Conservation (phyloP, 2,888 invertebrate species). For the Drosophila stalkeri region DNA sequence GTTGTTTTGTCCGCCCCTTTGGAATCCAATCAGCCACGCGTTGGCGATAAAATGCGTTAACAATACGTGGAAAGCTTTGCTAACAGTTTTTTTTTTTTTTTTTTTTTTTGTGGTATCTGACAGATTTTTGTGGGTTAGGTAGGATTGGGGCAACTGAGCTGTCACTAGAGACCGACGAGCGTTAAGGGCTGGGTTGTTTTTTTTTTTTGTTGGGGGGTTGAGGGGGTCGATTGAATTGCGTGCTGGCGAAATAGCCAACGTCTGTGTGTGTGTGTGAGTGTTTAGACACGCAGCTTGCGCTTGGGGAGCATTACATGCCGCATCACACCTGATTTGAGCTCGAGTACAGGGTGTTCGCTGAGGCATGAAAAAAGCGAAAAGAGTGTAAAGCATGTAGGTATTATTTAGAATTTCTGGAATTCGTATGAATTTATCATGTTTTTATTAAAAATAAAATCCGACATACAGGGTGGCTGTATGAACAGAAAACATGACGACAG, state of each 20-base stretch:
- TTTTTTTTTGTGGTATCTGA: conserved; percentile 63
- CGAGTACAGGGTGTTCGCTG: conserved; percentile 35
- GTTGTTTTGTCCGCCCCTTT: conserved; percentile 43
- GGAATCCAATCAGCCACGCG: conserved; percentile 82
- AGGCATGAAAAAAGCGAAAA: not conserved
- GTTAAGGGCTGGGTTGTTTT: not conserved
- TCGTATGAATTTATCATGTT: not conserved
- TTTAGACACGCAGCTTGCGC: conserved; percentile 3
- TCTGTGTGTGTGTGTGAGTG: conserved; percentile 6
- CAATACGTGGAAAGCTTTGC: conserved; percentile 81
- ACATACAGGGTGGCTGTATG: not conserved
- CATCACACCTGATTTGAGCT: conserved; percentile 70
- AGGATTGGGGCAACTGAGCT: conserved; percentile 19
- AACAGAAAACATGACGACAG: not conserved
- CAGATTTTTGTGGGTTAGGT: conserved; percentile 77
- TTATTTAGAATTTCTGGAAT: not conserved
- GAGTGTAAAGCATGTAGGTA: not conserved
- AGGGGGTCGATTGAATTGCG: conserved; percentile 36
- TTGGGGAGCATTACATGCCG: conserved; percentile 57
- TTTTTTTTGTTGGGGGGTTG: not conserved
- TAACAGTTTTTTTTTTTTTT: conserved; percentile 61
- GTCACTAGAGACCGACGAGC: conserved; percentile 1
- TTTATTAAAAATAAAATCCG: not conserved
- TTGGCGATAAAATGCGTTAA: conserved; percentile 82
- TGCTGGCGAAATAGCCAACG: conserved; percentile 42